Percentiles rank a stretch among this genome's conserved stretches.
Evolutionary conservation across 2,888 invertebrate genomes (phyloP).

Genomic region (Eristalis pertinax): DNA sequence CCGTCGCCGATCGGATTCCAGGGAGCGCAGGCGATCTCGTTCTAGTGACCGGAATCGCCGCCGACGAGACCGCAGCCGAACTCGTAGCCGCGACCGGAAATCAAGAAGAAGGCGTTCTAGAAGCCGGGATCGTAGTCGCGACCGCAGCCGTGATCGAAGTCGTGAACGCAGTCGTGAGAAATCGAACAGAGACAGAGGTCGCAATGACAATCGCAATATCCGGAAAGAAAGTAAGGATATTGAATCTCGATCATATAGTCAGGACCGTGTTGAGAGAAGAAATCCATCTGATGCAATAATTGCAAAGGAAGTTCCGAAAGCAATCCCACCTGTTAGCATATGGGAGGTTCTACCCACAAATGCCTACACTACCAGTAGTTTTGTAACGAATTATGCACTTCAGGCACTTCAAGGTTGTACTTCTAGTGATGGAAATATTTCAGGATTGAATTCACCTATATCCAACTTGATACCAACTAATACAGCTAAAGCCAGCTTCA

Average conservation of each 20-base stretch:
- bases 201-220: slow-evolving; percentile 79
- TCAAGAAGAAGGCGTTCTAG: slow-evolving; percentile 75
- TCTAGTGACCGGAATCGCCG: slow-evolving; percentile 80
- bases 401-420: slow-evolving; percentile 50
- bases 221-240: slow-evolving; percentile 39
- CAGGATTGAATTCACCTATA: slow-evolving; percentile 17
- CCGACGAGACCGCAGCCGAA: slow-evolving; percentile 77
- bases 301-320: slow-evolving; percentile 33
- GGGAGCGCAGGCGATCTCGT: slow-evolving; percentile 78
- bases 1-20: slow-evolving; percentile 78
- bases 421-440: neutral
- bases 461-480: neutral
- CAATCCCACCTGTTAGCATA: neutral
- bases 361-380: slow-evolving; percentile 59
- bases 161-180: slow-evolving; percentile 81
- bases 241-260: slow-evolving; percentile 14
- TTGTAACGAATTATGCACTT: slow-evolving; percentile 54
- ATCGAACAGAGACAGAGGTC: slow-evolving; percentile 81
- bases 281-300: slow-evolving; percentile 22
- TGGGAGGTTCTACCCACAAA: slow-evolving; percentile 60
- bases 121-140: slow-evolving; percentile 79
- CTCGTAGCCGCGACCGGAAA: slow-evolving; percentile 83
- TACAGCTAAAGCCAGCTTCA: slow-evolving; percentile 1
- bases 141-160: slow-evolving; percentile 81
- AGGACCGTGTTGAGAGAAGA: slow-evolving; percentile 41